phyloP scores from a whole-genome alignment of 1,140 invertebrate genomes.

The Orchestia grillus region DNA sequence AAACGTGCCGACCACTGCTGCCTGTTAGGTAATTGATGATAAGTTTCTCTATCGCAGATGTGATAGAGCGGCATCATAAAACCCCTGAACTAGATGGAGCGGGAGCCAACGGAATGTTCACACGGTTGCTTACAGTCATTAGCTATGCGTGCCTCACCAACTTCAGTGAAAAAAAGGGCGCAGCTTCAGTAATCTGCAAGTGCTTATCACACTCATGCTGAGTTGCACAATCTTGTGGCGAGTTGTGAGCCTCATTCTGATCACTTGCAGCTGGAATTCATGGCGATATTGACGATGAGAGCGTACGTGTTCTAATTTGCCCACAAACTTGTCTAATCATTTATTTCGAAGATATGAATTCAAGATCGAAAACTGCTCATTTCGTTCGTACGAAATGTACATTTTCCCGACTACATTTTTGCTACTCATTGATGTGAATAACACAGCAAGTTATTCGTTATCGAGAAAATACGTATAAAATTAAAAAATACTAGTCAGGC shows the following conservation, averaged over 20 bases:
- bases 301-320: too few relatives aligned
- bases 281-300: not conserved
- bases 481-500: too few relatives aligned
- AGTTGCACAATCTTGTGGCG: not conserved
- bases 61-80: not conserved
- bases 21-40: not conserved
- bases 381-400: not conserved
- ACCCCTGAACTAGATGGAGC: not conserved
- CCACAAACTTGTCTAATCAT: too few relatives aligned
- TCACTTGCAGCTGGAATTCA: not conserved
- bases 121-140: not conserved
- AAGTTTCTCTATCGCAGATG: not conserved
- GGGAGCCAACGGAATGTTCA: not conserved
- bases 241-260: not conserved
- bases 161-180: not conserved
- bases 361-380: not conserved
- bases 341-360: not conserved
- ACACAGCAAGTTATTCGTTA: too few relatives aligned
- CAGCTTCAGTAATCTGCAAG: not conserved
- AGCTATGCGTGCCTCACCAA: not conserved
- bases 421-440: too few relatives aligned
- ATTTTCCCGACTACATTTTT: not conserved
- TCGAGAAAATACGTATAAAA: too few relatives aligned
- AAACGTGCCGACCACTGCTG: not conserved
- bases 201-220: not conserved